These are phyloP conservation scores for Laterallus jamaicensis DNA, from an alignment of 2,113 vertebrate genomes.

Conservation along the genomic window DNA sequence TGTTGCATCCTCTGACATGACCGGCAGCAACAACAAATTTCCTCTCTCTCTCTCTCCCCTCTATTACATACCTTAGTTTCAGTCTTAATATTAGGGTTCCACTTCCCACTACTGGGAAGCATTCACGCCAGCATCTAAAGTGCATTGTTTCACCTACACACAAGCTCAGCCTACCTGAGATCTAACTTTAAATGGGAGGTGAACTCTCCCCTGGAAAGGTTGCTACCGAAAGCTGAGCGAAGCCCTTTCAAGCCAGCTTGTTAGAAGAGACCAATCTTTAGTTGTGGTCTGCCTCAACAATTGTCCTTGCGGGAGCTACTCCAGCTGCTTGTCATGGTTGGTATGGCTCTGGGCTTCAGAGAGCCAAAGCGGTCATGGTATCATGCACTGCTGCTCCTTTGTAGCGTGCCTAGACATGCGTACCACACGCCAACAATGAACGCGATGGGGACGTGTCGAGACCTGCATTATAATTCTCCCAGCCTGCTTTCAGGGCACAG, in stretches of 20 bases:
- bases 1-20: neutral
- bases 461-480: neutral
- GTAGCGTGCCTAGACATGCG: neutral
- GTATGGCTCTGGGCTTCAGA: neutral
- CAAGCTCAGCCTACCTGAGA: neutral
- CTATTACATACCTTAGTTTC: neutral
- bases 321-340: neutral
- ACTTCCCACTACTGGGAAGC: neutral
- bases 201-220: neutral
- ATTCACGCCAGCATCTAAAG: neutral
- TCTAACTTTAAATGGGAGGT: neutral
- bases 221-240: neutral
- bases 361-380: neutral
- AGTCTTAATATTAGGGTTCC: neutral
- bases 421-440: neutral
- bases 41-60: neutral
- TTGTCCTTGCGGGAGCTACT: neutral
- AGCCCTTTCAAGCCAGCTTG: neutral
- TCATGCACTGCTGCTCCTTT: neutral
- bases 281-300: neutral
- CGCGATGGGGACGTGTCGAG: accelerated
- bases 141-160: neutral
- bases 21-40: neutral
- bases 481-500: neutral
- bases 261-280: neutral